These are phyloP conservation scores for Muricea muricata DNA, from an alignment of 92 coral and sea anemone genomes.

Conservation along the genomic window DNA sequence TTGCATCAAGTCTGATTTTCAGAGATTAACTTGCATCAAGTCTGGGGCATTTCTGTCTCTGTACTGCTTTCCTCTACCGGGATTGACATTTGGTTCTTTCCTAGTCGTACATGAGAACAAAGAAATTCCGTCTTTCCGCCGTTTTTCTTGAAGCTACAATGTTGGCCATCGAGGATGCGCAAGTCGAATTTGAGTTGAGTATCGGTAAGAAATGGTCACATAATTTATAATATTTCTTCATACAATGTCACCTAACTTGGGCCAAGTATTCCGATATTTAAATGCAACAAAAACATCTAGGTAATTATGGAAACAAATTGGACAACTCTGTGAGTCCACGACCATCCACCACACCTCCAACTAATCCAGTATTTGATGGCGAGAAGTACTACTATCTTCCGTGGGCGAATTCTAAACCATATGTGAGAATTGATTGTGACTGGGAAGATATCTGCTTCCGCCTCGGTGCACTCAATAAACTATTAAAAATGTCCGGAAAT, in stretches of 20 bases:
- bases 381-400: conserved; percentile 85
- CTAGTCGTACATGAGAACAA: conserved; percentile 82
- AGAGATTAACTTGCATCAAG: too few relatives aligned
- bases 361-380: conserved; percentile 87
- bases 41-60: too few relatives aligned
- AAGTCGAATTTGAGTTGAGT: conserved; percentile 95
- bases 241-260: too few relatives aligned
- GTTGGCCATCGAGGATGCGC: conserved; percentile 85
- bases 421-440: conserved; percentile 83
- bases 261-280: too few relatives aligned
- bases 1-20: too few relatives aligned
- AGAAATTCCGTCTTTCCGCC: conserved; percentile 83
- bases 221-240: too few relatives aligned
- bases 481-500: conserved; percentile 67
- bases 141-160: conserved; percentile 92
- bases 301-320: conserved; percentile 94
- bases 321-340: conserved; percentile 84
- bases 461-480: conserved; percentile 83
- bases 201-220: conserved; percentile 63
- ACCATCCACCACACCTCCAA: conserved; percentile 91
- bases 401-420: conserved; percentile 93
- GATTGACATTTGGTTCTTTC: not conserved
- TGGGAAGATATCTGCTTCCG: conserved; percentile 94
- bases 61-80: too few relatives aligned
- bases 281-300: too few relatives aligned